Base-by-base conservation (phyloP, 2,113 vertebrate genomes). In the Callionymus lyra region DNA sequence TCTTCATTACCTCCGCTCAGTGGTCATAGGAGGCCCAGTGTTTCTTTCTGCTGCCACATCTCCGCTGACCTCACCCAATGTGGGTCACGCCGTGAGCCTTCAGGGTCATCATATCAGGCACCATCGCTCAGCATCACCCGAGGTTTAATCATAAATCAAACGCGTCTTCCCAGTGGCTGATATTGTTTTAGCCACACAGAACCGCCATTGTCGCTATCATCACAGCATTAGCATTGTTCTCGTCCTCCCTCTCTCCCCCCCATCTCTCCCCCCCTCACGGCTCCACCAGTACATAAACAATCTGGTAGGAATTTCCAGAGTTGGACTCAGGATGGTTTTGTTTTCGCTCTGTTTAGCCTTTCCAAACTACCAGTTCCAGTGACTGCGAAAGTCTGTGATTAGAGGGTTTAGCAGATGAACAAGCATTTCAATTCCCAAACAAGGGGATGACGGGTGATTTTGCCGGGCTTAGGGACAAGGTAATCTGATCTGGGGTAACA, bases 381-480 rank as follows among this genome's bases (percentile, higher is more conserved):
- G 54, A 63, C 56, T 63, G 66, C 55, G 44, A 71, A 68, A 63
- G 62, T 47, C 54, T 31, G 60, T 77, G 70, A 82, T 81, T 79
- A 77, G 40, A 74, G 54, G 56, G 59, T 58, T 66, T 32, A 55
- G 34, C 62, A 47, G 62, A 63, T 53, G 65, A 71, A 48, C 53
- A 35, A 21, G 68, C 53, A 43, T 76, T 76, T 49, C 43, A 57
- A 64, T 55, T 47, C 31, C 60, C 38, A 21, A 71, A 70, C 43
- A 60, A 55, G 51, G 32, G 41, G 36, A 50, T 50, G 59, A 41
- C 56, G 38, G 49, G 39, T 53, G 47, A 74, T 77, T 73, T 67
- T 49, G 53, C 38, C 12, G 35, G 47, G 54, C 15, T 77, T 59
- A 59, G 48, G 60, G 31, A 44, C 56, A 50, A 70, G 51, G 70